A percentile compares a stretch with the other conserved stretches of the same genome.
Evolutionary conservation across 2,797 vertebrate species (phyloP).

Genomic region (Poecilia velifera): DNA sequence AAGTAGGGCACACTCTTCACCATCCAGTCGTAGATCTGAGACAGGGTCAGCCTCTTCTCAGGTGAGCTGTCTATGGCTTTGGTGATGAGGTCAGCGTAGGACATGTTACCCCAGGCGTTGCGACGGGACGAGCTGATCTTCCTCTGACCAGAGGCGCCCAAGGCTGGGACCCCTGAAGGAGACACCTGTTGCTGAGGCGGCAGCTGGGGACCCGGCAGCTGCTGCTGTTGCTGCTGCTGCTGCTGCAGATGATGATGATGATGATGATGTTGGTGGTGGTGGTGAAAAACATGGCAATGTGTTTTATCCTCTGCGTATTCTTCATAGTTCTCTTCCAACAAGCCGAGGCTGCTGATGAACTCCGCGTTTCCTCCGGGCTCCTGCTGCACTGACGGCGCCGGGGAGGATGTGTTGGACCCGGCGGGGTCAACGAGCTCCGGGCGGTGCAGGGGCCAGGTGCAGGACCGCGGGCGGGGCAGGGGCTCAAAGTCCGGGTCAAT

Average conservation of each 20-base stretch:
- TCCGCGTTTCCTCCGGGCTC: slow-evolving; percentile 82
- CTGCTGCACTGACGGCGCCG: slow-evolving; percentile 82
- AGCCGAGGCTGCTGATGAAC: slow-evolving; percentile 86
- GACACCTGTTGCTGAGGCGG: slow-evolving; percentile 82
- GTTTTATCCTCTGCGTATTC: slow-evolving; percentile 76
- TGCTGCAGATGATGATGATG: slow-evolving; percentile 59
- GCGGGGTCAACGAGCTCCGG: slow-evolving; percentile 87
- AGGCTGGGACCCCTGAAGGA: slow-evolving; percentile 75
- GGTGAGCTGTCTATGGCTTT: slow-evolving; percentile 96
- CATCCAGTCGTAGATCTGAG: slow-evolving; percentile 99
- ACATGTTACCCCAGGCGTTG: slow-evolving; percentile 98
- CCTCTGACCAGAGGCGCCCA: slow-evolving; percentile 82
- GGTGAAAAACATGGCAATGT: slow-evolving; percentile 80
- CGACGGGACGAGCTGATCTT: slow-evolving; percentile 95
- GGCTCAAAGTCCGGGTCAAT: slow-evolving; percentile 97
- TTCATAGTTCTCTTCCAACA: slow-evolving; percentile 88
- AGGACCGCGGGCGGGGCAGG: slow-evolving; percentile 91
- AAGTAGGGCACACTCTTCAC: slow-evolving; percentile 97
- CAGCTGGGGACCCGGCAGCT: slow-evolving; percentile 66
- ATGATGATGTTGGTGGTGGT: slow-evolving; percentile 57
- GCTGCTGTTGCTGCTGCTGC: slow-evolving; percentile 63
- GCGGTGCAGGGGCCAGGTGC: slow-evolving; percentile 95
- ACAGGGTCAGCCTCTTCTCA: slow-evolving; percentile 94
- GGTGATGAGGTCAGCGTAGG: slow-evolving; percentile 97
- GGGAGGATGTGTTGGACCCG: slow-evolving; percentile 88